These are phyloP conservation scores for Mythimna impura DNA, from an alignment of 2,888 invertebrate genomes.

Conservation along the genomic window DNA sequence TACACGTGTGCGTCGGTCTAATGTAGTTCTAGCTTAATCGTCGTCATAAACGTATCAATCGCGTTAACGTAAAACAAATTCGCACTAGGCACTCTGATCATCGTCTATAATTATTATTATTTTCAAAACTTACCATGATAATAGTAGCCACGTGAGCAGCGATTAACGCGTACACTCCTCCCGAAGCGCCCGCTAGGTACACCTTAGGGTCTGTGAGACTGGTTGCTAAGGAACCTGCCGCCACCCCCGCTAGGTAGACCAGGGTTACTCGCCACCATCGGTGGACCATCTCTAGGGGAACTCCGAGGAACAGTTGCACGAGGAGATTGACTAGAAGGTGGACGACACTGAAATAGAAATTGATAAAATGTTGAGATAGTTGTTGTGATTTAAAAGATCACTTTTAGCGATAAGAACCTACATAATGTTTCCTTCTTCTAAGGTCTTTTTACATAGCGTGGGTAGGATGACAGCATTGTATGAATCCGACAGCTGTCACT, in stretches of 20 bases:
- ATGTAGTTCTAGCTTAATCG: no score
- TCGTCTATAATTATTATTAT: background rate
- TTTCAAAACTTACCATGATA: slow-evolving; percentile 92
- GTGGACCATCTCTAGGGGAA: slow-evolving; percentile 99
- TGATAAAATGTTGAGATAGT: background rate
- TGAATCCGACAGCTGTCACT: no score
- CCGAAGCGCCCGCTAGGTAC: slow-evolving; percentile 97
- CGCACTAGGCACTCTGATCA: no score
- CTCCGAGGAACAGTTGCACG: slow-evolving; percentile 97
- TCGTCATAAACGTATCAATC: no score
- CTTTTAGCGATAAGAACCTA: no score
- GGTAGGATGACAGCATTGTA: no score
- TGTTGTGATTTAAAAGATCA: background rate
- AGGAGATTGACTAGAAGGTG: slow-evolving; percentile 97
- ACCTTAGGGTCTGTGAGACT: slow-evolving; percentile 95
- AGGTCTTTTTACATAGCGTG: no score
- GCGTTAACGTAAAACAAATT: no score
- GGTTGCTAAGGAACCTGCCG: slow-evolving; percentile 96
- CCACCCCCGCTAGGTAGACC: slow-evolving; percentile 95
- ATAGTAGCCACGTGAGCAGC: slow-evolving; percentile 98
- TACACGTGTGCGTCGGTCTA: no score
- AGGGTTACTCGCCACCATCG: slow-evolving; percentile 97
- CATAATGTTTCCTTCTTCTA: no score
- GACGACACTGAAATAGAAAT: slow-evolving; percentile 91
- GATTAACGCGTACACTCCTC: slow-evolving; percentile 98